These are phyloP conservation scores for Sceliomorpha sp. DNA, from an alignment of 2,888 invertebrate species.

Conservation along the genomic window DNA sequence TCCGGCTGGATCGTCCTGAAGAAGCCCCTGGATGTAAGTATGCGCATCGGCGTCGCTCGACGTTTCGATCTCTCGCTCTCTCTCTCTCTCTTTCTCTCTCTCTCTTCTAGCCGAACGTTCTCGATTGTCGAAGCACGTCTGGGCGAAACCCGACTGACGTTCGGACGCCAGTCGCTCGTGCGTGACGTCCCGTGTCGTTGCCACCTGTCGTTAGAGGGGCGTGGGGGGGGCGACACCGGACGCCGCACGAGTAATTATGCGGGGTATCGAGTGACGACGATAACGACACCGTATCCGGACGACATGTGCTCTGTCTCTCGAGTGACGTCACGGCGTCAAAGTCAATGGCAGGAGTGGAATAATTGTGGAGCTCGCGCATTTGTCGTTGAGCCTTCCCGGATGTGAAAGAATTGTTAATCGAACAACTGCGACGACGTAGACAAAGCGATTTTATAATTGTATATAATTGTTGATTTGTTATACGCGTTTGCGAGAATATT, in stretches of 20 bases:
- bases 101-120: too few species aligned
- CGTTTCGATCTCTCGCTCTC: too few species aligned
- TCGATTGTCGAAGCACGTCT: constrained; percentile 60
- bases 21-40: constrained; percentile 98
- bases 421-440: too few species aligned
- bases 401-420: background rate
- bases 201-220: constrained; percentile 38
- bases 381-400: constrained; percentile 6
- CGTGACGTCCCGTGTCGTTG: too few species aligned
- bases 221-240: constrained; percentile 24
- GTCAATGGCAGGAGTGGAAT: constrained; percentile 13
- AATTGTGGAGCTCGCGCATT: too few species aligned
- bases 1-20: constrained; percentile 98
- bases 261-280: constrained; percentile 21
- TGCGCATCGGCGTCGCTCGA: too few species aligned
- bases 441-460: too few species aligned
- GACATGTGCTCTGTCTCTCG: constrained; percentile 9
- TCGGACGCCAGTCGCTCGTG: constrained; percentile 9
- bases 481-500: too few species aligned
- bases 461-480: too few species aligned
- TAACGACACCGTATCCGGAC: constrained; percentile 6
- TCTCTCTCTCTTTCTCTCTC: constrained; percentile 34
- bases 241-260: constrained; percentile 21
- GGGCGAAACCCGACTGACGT: constrained; percentile 12
- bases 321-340: constrained; percentile 30